Evolutionary conservation across 1,140 invertebrate genomes (phyloP), one percentile per base, ranked within the genome.

Genomic region (Brevipalpus yothersi): DNA sequence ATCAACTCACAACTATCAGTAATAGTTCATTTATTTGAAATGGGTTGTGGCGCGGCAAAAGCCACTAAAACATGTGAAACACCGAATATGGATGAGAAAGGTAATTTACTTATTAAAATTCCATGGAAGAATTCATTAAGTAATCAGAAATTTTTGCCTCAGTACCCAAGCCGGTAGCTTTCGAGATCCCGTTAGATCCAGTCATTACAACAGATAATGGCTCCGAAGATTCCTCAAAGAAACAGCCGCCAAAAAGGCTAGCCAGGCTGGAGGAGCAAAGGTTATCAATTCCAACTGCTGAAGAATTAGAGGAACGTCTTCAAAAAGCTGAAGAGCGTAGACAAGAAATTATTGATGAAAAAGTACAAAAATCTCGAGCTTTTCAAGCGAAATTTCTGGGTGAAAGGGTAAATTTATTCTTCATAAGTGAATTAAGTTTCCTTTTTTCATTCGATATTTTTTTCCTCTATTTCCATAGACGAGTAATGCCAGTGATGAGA

Each of bases 81-180:
- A 13, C 42, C 56, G 17, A 39, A 19, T 39, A n/a, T 15, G 13
- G 53, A 19, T 47, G 19, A 47, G 19, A 19, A 47, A 19, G 45
- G 13, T 15, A 47, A 47, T n/a, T n/a, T 47, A 47, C 31, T 3
- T 31, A 31, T 31, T 3, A 31, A 31, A 3, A 31, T 31, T 31
- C 31, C 31, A 7, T 4, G 7, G 13, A 7, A n/a, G 19, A 47
- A 47, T 4, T 47, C 19, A 47, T 47, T 47, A 19, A 3, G 2
- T 15, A 47, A 47, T n/a, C 13, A n/a, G 13, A 47, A 47, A 47
- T 13, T 40, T 57, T 40, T n/a, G n/a, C 40, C 63, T 41, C 23
- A 62, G 60, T 61, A 13, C 60, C 62, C 15, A 63, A 63, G 41
- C 60, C 62, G 21, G 62, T 63, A 11, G 62, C 62, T 21, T 63